phyloP scores from a whole-genome alignment of 1,140 invertebrate species.

The Prorops nasuta region DNA sequence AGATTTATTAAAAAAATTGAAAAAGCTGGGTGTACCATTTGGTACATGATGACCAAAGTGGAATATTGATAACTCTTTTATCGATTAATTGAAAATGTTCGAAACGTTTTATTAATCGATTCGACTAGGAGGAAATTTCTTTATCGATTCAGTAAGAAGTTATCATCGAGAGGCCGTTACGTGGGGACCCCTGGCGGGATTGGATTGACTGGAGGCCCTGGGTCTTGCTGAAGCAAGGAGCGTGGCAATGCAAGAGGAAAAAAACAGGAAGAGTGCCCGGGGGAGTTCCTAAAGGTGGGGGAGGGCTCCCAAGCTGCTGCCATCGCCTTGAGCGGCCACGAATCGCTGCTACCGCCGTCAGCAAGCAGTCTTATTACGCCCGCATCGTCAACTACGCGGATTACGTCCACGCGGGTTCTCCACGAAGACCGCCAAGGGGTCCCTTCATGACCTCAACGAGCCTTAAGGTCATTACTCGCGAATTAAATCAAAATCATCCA shows the following conservation, averaged over 20 bases:
- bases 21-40: constrained; percentile 52
- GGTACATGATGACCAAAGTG: background rate
- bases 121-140: too few species aligned
- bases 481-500: too few species aligned
- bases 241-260: background rate
- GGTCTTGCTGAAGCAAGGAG: background rate
- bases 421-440: too few species aligned
- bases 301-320: constrained; percentile 18
- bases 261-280: constrained; percentile 13
- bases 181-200: background rate
- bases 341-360: constrained; percentile 34
- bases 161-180: too few species aligned
- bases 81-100: background rate
- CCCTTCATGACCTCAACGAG: too few species aligned
- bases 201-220: too few species aligned
- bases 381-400: constrained; percentile 40
- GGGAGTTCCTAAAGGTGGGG: too few species aligned
- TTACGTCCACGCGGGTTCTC: too few species aligned
- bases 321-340: constrained; percentile 32
- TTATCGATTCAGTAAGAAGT: too few species aligned
- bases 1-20: constrained; percentile 59
- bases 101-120: too few species aligned
- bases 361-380: constrained; percentile 40
- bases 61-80: background rate
- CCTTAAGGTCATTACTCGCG: too few species aligned